A percentile compares a stretch with the other conserved stretches of the same genome.
phyloP scores from a whole-genome alignment of 2,797 vertebrate species.

The Phataginus tricuspis region DNA sequence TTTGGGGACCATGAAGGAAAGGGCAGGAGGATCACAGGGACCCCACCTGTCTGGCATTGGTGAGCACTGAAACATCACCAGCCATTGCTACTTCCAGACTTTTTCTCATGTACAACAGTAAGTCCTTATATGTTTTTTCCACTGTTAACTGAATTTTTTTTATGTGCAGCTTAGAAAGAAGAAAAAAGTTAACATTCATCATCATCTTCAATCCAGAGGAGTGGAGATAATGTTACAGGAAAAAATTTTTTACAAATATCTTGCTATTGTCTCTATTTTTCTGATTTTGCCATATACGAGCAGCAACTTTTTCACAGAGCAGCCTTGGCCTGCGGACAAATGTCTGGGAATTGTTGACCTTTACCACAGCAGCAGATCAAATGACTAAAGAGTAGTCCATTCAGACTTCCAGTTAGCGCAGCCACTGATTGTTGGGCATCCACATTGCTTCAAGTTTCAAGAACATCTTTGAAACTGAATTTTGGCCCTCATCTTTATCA shows the following conservation, averaged over 20 bases:
- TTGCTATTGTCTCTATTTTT: neutral
- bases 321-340: neutral
- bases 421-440: neutral
- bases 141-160: conserved; percentile 9
- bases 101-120: neutral
- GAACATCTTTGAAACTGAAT: neutral
- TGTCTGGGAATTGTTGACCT: neutral
- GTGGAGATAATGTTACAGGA: neutral
- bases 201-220: neutral
- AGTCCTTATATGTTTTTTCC: neutral
- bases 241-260: neutral
- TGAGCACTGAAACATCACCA: neutral
- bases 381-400: neutral
- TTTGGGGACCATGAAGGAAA: neutral
- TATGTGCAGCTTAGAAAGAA: conserved; percentile 19
- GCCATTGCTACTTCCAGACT: neutral
- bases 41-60: neutral
- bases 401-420: neutral
- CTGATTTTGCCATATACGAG: neutral
- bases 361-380: neutral
- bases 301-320: neutral
- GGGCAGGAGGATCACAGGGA: neutral
- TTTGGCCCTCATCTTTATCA: neutral
- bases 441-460: neutral
- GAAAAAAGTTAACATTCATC: neutral